Evolutionary conservation across 1,140 invertebrate species (phyloP), one percentile per base, ranked within the genome.

Genomic region (Teleogryllus occipitalis): DNA sequence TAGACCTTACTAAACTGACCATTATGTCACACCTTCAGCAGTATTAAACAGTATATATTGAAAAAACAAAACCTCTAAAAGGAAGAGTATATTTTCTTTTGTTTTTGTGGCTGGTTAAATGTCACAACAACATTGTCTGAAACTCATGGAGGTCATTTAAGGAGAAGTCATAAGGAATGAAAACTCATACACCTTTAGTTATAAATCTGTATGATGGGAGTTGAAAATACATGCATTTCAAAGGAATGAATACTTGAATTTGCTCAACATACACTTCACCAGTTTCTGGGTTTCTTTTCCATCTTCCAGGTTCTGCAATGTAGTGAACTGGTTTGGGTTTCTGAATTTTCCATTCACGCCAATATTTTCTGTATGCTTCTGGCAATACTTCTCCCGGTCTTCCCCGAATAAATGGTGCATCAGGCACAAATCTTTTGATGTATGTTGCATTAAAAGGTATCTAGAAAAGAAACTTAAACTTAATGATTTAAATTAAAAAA

Each of bases 291-390:
- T 96, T 89, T 77, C 91, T 89, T 81, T 89, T 89, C 89, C 91
- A 98, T 85, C 91, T 91, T 39, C 90, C 91, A 82, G 90, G 87
- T 83, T 93, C 90, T 73, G 93, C 91, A 80, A 93, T 90, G 85
- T 94, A 98, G 87, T 98, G 96, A 39, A 98, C 95, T 65, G 96
- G 93, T 48, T 88, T 87, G 46, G 94, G 93, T 82, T 90, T 87
- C 47, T 90, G 87, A 0, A 90, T 81, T 85, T 95, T 93, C 91
- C 95, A 96, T 88, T 97, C 95, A 81, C 86, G 89, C 88, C 93
- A 96, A 86, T 97, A 95, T 84, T 96, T 94, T 84, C 93, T 94
- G 84, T 97, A 98, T 48, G 93, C 94, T 82, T 92, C 88, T 7
- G 97, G 97, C 18, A 65, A 65, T 18, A 14, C 18, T 65, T 65